Conservation (phyloP, 2,113 vertebrate genomes). For the Rhabdornis inornatus region DNA sequence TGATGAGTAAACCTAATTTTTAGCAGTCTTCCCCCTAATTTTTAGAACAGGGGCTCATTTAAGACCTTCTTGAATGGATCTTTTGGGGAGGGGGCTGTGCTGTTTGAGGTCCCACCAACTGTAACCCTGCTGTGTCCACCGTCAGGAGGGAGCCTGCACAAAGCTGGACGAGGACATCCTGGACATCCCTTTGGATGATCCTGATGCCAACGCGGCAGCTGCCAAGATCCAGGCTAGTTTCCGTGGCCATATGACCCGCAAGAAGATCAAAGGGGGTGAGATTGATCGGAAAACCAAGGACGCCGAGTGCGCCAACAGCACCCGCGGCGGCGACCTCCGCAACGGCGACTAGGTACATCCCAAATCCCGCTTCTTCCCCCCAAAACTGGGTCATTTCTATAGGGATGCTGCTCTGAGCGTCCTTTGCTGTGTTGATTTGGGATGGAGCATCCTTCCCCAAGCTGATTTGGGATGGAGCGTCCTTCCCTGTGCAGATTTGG, state of each 20-base stretch:
- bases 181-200: conserved; percentile 96
- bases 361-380: not conserved
- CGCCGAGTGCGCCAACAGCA: conserved; percentile 85
- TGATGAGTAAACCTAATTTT: not conserved
- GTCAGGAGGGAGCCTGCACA: conserved; percentile 87
- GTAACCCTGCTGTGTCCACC: not conserved
- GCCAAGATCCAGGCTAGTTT: conserved; percentile 99
- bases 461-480: not conserved
- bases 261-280: conserved; percentile 95
- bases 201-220: conserved; percentile 92
- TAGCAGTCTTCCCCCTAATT: not conserved
- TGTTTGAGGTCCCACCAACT: not conserved
- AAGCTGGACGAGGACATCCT: conserved; percentile 95
- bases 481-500: not conserved
- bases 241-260: conserved; percentile 97
- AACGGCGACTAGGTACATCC: conserved; percentile 74
- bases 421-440: not conserved
- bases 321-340: conserved; percentile 71
- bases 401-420: not conserved
- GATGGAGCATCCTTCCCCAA: not conserved
- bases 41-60: not conserved
- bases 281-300: conserved; percentile 83
- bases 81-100: not conserved
- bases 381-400: rapidly evolving
- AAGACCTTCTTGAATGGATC: not conserved